Evolutionary conservation across 2,113 vertebrate species (phyloP).

Genomic region (Xerus inauris): DNA sequence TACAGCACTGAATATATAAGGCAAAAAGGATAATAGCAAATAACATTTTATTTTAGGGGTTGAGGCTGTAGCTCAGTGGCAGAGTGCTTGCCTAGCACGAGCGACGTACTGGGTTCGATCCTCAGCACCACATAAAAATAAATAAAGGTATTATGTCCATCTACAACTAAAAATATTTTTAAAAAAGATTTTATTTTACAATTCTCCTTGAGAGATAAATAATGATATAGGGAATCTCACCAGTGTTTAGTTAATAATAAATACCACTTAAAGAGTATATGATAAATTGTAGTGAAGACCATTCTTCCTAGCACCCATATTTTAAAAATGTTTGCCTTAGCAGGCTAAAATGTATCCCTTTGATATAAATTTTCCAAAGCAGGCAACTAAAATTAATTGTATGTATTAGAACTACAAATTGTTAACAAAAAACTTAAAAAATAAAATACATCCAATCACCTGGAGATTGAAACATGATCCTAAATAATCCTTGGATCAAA

Average conservation of each 20-base stretch:
- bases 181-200: constrained; percentile 19
- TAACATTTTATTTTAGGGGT: constrained; percentile 30
- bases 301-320: not conserved
- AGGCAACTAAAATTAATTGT: not conserved
- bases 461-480: not conserved
- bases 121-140: no score
- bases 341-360: constrained; percentile 42
- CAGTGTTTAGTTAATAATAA: not conserved
- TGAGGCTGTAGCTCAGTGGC: no score
- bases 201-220: constrained; percentile 11
- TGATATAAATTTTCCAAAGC: not conserved
- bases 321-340: constrained; percentile 29
- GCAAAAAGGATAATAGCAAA: not conserved
- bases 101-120: no score
- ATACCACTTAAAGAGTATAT: not conserved
- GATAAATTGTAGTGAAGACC: constrained; percentile 25
- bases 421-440: constrained; percentile 23
- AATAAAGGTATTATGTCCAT: no score
- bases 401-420: not conserved
- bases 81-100: no score
- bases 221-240: not conserved
- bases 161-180: no score
- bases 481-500: constrained; percentile 1
- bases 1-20: constrained; percentile 4
- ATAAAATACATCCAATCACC: not conserved